Conservation (phyloP, 2,888 invertebrate species). For the Clitarchus hookeri region DNA sequence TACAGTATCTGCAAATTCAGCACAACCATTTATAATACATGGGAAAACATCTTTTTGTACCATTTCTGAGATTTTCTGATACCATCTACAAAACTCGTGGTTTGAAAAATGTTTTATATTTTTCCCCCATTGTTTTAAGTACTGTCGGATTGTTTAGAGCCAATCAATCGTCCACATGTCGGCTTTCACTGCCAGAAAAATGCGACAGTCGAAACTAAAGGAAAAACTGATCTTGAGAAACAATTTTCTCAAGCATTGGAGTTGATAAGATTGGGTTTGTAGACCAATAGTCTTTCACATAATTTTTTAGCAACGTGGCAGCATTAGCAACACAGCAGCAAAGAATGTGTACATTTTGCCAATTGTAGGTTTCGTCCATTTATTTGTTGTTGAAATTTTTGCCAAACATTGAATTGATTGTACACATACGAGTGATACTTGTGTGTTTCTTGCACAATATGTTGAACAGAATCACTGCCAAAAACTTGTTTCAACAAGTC, state of each 20-base stretch:
- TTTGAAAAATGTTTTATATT: background rate
- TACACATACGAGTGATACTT: background rate
- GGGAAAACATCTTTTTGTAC: too few relatives aligned
- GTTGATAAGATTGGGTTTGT: background rate
- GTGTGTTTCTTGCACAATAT: background rate
- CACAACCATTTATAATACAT: too few relatives aligned
- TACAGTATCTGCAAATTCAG: too few relatives aligned
- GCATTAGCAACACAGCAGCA: background rate
- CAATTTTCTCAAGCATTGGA: background rate
- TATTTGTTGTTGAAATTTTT: background rate
- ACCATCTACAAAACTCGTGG: too few relatives aligned
- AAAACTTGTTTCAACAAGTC: background rate
- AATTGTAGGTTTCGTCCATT: background rate
- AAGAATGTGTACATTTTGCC: background rate
- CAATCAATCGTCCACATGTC: background rate
- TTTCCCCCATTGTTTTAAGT: background rate
- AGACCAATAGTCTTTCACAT: slow-evolving; percentile 11
- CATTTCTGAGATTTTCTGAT: too few relatives aligned
- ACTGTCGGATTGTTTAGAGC: background rate
- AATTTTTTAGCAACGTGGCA: background rate
- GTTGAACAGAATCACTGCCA: background rate
- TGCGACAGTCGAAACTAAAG: background rate
- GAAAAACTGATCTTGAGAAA: background rate
- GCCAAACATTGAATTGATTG: background rate
- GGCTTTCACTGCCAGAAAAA: too few relatives aligned